Percentiles rank a stretch among this genome's conserved stretches.
Evolutionary conservation across 1,140 invertebrate genomes (phyloP).

Genomic region (Lepidurus arcticus): DNA sequence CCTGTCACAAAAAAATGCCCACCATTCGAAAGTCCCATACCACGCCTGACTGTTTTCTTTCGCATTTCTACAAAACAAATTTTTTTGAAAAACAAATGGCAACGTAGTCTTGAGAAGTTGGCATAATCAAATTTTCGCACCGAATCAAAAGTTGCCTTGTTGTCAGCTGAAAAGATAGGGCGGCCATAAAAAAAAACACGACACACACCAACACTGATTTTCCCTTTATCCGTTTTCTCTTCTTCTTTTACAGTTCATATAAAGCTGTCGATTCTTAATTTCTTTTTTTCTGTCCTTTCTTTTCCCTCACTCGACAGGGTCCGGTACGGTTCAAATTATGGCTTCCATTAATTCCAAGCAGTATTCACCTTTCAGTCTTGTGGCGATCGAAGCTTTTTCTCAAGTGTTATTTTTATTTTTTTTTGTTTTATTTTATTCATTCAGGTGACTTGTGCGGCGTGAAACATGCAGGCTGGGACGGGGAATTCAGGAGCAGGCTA

Average conservation of each 20-base stretch:
- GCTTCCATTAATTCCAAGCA: not conserved
- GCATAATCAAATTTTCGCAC: not conserved
- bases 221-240: not conserved
- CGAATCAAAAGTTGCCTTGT: not conserved
- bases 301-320: not conserved
- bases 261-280: not conserved
- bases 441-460: slow-evolving; percentile 11
- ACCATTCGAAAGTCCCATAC: not conserved
- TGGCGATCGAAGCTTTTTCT: not conserved
- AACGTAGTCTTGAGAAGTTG: not conserved
- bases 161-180: not conserved
- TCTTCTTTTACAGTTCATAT: not conserved
- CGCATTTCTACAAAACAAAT: not conserved
- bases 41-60: not conserved
- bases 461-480: slow-evolving; percentile 25
- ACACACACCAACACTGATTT: slow-evolving; percentile 17
- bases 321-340: not conserved
- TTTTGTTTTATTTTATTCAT: not conserved
- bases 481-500: slow-evolving; percentile 14
- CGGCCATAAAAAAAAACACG: not conserved
- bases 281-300: not conserved
- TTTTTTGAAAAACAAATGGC: not conserved
- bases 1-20: not conserved
- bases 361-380: not conserved
- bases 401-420: not conserved